These are phyloP conservation scores for Excalfactoria chinensis DNA, from an alignment of 2,113 vertebrate species.

Conservation along the genomic window DNA sequence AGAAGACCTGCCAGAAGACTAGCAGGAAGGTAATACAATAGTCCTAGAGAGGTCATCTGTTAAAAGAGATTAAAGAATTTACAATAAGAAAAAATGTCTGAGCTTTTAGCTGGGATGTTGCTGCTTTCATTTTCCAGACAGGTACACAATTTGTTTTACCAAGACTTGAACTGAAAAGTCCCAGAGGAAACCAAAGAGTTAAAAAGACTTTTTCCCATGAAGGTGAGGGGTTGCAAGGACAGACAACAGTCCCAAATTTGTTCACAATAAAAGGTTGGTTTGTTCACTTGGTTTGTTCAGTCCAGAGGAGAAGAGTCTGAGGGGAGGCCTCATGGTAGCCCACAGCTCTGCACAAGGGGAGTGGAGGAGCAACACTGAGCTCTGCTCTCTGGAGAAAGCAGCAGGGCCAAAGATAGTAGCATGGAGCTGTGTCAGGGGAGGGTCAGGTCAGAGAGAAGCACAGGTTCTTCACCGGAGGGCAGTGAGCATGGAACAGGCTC, in stretches of 20 bases:
- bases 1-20: conserved; percentile 34
- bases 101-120: conserved; percentile 11
- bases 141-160: not conserved
- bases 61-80: conserved; percentile 33
- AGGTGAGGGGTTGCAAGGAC: not conserved
- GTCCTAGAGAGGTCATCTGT: not conserved
- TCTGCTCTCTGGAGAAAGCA: not conserved
- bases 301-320: not conserved
- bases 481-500: too few species aligned
- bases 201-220: not conserved
- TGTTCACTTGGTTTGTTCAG: not conserved
- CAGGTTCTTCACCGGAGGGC: not conserved
- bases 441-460: not conserved
- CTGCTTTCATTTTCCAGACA: not conserved
- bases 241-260: not conserved
- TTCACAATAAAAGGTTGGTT: not conserved
- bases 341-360: too few species aligned
- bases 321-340: not conserved
- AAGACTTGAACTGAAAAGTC: not conserved
- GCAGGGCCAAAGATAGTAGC: not conserved
- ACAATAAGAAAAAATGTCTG: not conserved
- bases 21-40: conserved; percentile 18
- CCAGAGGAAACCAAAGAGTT: not conserved
- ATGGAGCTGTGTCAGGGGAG: not conserved
- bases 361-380: too few species aligned